These are phyloP conservation scores for Rhinoraja longicauda DNA, from an alignment of 2,797 vertebrate species.

Conservation along the genomic window DNA sequence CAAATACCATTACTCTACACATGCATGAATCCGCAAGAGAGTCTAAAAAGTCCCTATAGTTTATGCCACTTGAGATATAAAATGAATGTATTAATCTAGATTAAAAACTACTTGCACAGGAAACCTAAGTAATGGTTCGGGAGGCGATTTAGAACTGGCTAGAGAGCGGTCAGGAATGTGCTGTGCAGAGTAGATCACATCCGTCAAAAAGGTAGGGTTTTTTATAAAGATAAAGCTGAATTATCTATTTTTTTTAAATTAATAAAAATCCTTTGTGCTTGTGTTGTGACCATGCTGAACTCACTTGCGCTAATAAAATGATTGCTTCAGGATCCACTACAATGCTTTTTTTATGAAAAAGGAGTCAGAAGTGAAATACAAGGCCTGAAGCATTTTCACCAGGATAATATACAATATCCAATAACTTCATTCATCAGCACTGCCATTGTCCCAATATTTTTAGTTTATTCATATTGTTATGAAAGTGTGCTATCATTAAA, in stretches of 20 bases:
- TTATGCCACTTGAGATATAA: neutral
- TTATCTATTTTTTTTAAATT: neutral
- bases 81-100: neutral
- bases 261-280: neutral
- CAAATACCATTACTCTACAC: neutral
- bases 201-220: neutral
- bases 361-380: constrained; percentile 26
- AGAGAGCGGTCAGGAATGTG: neutral
- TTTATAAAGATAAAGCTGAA: neutral
- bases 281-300: neutral
- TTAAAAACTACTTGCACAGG: neutral
- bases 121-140: neutral
- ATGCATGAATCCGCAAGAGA: neutral
- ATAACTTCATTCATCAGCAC: constrained; percentile 30
- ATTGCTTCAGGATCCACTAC: constrained; percentile 24
- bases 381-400: constrained; percentile 7
- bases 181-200: neutral
- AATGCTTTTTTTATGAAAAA: constrained; percentile 15
- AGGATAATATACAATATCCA: constrained; percentile 14
- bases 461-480: constrained; percentile 32
- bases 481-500: constrained; percentile 29
- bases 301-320: constrained; percentile 6
- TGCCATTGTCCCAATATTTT: constrained; percentile 28
- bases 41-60: neutral
- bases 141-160: neutral